Evolutionary conservation across 2,888 invertebrate genomes (phyloP), one percentile per base, ranked within the genome.

Genomic region (Drosophila helvetica): DNA sequence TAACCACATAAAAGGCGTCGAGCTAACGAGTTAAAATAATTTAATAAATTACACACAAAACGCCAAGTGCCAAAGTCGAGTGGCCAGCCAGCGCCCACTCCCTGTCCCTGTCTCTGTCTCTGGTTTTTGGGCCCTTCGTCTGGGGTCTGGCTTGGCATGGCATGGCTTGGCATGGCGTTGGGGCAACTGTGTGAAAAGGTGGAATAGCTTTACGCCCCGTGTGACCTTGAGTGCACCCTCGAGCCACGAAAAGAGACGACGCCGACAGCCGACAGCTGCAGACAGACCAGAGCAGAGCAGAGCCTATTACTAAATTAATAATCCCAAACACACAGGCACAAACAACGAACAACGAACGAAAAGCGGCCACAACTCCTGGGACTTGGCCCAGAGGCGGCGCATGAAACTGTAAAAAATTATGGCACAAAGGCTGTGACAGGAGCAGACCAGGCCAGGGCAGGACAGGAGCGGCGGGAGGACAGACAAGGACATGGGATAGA

Each of bases 161-260:
- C 19, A 19, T 19, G 3, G 19, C 19, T 19, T 53, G 43, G 65
- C 30, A 52, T 42, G 46, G 58, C 46, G 22, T 18, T 42, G 47
- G 45, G 45, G 51, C 54, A 42, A 47, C 58, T 46, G 53, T 69
- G 64, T 54, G 65, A 52, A 74, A 62, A 75, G 83, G 74, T 86
- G 70, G 61, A 69, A 83, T 71, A 73, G 71, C 65, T 78, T 69
- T 63, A 86, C 80, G 79, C 84, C 81, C 73, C 68, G n/a, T 62
- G 65, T 76, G 84, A 88, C 85, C 88, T 88, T 86, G 85, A 79
- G 84, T 77, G 77, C 79, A 78, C 83, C 77, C 86, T 79, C 77
- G 59, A 83, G 74, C 56, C 55, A 46, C 52, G 54, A 56, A 46
- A 70, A 18, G 58, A 63, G 66, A 51, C 42, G 66, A 59, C 58